A percentile compares a stretch with the other conserved stretches of the same genome.
Conservation (phyloP, 2,888 invertebrate species). For the Lasioglossum lativentre region DNA sequence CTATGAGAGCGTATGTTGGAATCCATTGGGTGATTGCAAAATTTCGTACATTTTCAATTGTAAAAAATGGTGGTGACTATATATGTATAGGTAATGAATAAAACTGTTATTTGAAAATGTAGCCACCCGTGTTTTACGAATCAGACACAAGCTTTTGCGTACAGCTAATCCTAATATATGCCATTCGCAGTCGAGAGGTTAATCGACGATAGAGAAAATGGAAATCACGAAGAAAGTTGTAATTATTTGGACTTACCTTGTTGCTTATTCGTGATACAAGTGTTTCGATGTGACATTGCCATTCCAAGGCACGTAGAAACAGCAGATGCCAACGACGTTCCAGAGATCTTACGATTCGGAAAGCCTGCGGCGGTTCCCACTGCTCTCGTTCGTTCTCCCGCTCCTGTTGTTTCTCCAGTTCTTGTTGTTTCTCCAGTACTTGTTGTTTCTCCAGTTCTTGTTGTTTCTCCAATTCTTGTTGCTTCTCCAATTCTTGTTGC, state of each 20-base stretch:
- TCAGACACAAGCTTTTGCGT: too few relatives aligned
- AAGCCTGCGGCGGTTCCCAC: constrained; percentile 77
- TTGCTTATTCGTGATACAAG: constrained; percentile 89
- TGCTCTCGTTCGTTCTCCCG: constrained; percentile 71
- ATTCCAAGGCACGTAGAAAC: constrained; percentile 95
- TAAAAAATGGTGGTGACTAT: too few relatives aligned
- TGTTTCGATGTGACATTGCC: constrained; percentile 96
- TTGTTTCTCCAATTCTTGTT: constrained; percentile 66
- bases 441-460: constrained; percentile 38
- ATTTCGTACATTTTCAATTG: too few relatives aligned
- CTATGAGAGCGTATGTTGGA: too few relatives aligned
- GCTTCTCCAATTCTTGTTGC: constrained; percentile 68
- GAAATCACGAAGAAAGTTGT: background rate
- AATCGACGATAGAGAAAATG: background rate
- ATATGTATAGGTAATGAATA: too few relatives aligned
- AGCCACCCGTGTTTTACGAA: too few relatives aligned
- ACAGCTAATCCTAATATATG: background rate
- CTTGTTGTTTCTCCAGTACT: constrained; percentile 61
- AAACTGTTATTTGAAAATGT: too few relatives aligned
- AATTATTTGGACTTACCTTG: constrained; percentile 85
- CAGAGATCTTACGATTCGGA: constrained; percentile 89
- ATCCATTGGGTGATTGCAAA: too few relatives aligned
- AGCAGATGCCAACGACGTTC: constrained; percentile 96
- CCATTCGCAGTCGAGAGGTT: background rate
- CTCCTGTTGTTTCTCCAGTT: constrained; percentile 48